A percentile compares a stretch with the other conserved stretches of the same genome.
These are phyloP conservation scores for Todiramphus saurophagus DNA, from an alignment of 2,113 vertebrate genomes.

Conservation along the genomic window DNA sequence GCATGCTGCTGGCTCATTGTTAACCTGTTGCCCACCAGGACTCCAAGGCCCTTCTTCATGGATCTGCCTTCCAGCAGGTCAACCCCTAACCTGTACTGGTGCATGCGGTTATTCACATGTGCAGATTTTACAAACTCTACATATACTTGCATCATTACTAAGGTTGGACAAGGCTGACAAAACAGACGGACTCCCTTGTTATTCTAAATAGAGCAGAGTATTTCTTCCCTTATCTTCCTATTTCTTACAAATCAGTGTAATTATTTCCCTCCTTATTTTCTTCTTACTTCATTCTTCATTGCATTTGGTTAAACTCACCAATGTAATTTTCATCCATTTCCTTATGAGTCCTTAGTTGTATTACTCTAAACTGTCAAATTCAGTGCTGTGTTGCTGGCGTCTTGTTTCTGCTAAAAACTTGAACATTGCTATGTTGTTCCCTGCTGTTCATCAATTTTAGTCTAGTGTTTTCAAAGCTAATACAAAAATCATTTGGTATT, in stretches of 20 bases:
- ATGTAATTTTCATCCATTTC: not conserved
- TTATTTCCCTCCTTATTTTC: not conserved
- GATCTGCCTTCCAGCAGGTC: too few relatives aligned
- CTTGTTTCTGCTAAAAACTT: not conserved
- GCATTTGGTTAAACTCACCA: not conserved
- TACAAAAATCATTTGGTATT: not conserved
- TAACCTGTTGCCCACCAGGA: too few relatives aligned
- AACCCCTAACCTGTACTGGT: too few relatives aligned
- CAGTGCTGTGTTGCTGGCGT: not conserved
- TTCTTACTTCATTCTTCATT: not conserved
- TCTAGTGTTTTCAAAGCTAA: not conserved
- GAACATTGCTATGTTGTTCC: not conserved
- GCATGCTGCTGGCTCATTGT: too few relatives aligned
- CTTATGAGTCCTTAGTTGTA: not conserved
- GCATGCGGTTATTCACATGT: too few relatives aligned
- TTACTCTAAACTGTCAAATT: not conserved
- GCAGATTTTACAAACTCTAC: not conserved
- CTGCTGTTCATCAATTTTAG: not conserved
- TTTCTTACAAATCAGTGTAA: not conserved
- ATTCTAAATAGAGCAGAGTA: not conserved
- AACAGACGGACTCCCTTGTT: not conserved
- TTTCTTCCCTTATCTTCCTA: not conserved
- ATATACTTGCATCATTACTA: not conserved
- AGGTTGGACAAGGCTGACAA: not conserved
- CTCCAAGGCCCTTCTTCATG: too few relatives aligned